A percentile compares a stretch with the other conserved stretches of the same genome.
These are phyloP conservation scores for Bhutanitis thaidina DNA, from an alignment of 2,888 invertebrate genomes.

Conservation along the genomic window DNA sequence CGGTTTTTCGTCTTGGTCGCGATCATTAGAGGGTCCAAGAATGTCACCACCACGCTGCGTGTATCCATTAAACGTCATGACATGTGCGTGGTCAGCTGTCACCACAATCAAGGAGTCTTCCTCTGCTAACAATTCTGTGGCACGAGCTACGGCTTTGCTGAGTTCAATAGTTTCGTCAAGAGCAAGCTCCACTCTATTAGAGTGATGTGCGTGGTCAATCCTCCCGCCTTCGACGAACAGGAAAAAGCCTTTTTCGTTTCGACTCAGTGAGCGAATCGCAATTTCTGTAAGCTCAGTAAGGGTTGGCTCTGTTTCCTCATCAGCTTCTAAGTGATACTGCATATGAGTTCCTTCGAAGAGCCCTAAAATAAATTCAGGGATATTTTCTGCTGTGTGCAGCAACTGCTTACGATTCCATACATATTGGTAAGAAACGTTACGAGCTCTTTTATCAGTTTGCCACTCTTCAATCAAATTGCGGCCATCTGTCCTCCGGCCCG, in stretches of 20 bases:
- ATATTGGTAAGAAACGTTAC: constrained; percentile 58
- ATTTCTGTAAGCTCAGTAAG: constrained; percentile 56
- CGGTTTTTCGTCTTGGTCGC: constrained; percentile 69
- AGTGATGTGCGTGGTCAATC: constrained; percentile 82
- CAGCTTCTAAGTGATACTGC: constrained; percentile 81
- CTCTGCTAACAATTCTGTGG: constrained; percentile 46
- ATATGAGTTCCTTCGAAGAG: constrained; percentile 81
- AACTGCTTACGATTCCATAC: constrained; percentile 81
- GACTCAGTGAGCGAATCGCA: constrained; percentile 83
- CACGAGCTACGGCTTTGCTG: constrained; percentile 66
- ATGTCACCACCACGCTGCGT: constrained; percentile 58
- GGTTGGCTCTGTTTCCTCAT: constrained; percentile 32
- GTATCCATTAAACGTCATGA: constrained; percentile 83
- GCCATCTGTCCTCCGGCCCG: constrained; percentile 75
- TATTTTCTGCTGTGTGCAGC: constrained; percentile 44
- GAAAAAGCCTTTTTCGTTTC: constrained; percentile 82
- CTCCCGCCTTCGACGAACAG: constrained; percentile 83
- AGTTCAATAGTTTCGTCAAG: constrained; percentile 83
- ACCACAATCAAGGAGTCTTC: constrained; percentile 87
- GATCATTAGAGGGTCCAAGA: constrained; percentile 54
- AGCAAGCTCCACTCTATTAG: constrained; percentile 69
- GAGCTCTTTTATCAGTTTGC: constrained; percentile 64
- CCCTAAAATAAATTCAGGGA: constrained; percentile 82
- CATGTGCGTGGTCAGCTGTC: constrained; percentile 85
- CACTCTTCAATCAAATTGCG: constrained; percentile 84